Conservation (phyloP, 2,113 vertebrate species). For the Chaetodon trifascialis region DNA sequence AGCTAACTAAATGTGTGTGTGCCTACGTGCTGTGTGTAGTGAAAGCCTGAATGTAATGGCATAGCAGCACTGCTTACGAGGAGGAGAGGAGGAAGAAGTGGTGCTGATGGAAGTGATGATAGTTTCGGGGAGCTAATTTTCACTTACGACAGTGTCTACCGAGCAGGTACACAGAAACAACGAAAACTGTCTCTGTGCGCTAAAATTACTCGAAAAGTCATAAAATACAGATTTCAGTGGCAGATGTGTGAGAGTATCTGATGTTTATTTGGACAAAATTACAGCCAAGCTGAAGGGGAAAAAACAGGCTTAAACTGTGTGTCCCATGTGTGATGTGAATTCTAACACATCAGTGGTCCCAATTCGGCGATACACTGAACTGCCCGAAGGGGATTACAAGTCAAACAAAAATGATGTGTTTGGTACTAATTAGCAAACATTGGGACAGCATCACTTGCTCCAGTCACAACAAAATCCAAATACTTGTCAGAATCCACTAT, state of each 20-base stretch:
- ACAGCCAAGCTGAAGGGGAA: background rate
- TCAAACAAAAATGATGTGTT: background rate
- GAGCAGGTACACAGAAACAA: background rate
- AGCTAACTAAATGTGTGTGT: conserved; percentile 59
- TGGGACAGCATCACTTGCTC: background rate
- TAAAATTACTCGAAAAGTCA: background rate
- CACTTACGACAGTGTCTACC: background rate
- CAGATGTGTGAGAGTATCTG: background rate
- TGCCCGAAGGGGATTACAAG: background rate
- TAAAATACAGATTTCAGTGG: background rate
- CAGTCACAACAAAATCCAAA: background rate
- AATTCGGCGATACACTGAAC: background rate
- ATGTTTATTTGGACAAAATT: background rate
- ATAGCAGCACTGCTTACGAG: conserved; percentile 16
- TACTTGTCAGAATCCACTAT: background rate
- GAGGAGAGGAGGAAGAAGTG: background rate
- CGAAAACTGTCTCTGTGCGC: background rate
- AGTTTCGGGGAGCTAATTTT: conserved; percentile 14
- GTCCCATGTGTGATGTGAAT: conserved; percentile 4
- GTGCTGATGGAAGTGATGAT: conserved; percentile 10
- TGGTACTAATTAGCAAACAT: background rate
- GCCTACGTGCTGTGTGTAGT: conserved; percentile 50
- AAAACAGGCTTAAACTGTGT: background rate
- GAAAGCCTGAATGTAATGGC: conserved; percentile 37
- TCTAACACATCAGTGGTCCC: background rate